These are phyloP conservation scores for Stegostoma tigrinum DNA, from an alignment of 2,113 vertebrate genomes.

Conservation along the genomic window DNA sequence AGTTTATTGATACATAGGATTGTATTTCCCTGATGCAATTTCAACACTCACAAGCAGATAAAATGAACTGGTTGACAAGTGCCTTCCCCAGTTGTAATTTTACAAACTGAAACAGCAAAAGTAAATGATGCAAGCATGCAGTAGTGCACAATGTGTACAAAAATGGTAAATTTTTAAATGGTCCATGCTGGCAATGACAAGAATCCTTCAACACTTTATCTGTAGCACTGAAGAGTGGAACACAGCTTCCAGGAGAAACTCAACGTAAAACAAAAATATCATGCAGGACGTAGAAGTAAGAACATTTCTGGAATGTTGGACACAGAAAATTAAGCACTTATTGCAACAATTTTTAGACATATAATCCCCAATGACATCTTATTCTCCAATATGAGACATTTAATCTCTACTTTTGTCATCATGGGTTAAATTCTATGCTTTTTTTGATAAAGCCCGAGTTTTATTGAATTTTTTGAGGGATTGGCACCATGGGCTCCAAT, in stretches of 20 bases:
- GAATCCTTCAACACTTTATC: slow-evolving; percentile 32
- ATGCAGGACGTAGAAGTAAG: not conserved
- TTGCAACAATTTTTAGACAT: not conserved
- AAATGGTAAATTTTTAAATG: slow-evolving; percentile 19
- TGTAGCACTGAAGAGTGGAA: slow-evolving; percentile 7
- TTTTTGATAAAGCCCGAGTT: too few species aligned
- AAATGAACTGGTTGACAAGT: not conserved
- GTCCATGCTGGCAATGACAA: slow-evolving; percentile 26
- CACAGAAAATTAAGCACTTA: not conserved
- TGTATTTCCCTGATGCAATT: too few species aligned
- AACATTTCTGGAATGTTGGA: slow-evolving; percentile 30
- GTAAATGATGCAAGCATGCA: not conserved
- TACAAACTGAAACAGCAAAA: not conserved
- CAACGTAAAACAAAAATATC: not conserved
- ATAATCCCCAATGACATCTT: not conserved
- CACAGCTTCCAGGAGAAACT: not conserved
- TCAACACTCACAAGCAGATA: not conserved
- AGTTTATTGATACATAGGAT: not conserved
- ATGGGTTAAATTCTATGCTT: too few species aligned
- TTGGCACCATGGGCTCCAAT: too few species aligned
- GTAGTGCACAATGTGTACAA: not conserved
- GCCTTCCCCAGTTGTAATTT: not conserved
- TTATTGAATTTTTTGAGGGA: too few species aligned
- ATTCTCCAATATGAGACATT: not conserved
- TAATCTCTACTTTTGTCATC: not conserved